Percentiles rank a stretch among this genome's conserved stretches.
Evolutionary conservation across 2,797 vertebrate genomes (phyloP).

Genomic region (Danio jaintianensis): DNA sequence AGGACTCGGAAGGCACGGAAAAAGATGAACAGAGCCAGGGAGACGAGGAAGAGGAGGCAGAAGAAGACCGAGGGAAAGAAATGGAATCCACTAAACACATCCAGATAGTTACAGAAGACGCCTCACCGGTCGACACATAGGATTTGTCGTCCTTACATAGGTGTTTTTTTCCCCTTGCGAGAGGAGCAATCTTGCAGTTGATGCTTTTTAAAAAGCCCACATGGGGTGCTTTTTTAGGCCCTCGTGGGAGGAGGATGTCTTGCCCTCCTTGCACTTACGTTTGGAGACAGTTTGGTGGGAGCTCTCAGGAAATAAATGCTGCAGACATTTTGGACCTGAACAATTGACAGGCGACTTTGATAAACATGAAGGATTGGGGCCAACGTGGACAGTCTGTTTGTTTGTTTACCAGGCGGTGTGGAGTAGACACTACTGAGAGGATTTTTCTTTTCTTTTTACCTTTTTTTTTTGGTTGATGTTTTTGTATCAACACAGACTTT

Average conservation of each 20-base stretch:
- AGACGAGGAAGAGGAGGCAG: slow-evolving; percentile 69
- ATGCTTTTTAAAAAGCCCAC: slow-evolving; percentile 80
- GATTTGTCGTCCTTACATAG: slow-evolving; percentile 62
- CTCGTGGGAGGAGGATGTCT: slow-evolving; percentile 70
- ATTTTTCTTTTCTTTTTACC: slow-evolving; percentile 53
- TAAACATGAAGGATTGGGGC: slow-evolving; percentile 78
- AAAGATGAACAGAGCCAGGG: slow-evolving; percentile 82
- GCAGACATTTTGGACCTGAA: slow-evolving; percentile 82
- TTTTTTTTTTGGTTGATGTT: slow-evolving; percentile 50
- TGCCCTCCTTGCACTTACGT: slow-evolving; percentile 85
- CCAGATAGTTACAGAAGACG: slow-evolving; percentile 89
- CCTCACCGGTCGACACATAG: slow-evolving; percentile 95
- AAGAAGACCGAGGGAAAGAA: slow-evolving; percentile 66
- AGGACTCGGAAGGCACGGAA: slow-evolving; percentile 90
- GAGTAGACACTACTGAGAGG: slow-evolving; percentile 89
- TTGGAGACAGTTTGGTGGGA: slow-evolving; percentile 84
- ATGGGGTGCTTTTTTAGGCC: slow-evolving; percentile 76
- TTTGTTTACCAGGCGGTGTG: slow-evolving; percentile 73
- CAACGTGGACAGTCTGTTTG: slow-evolving; percentile 72
- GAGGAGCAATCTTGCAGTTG: slow-evolving; percentile 79
- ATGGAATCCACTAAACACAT: slow-evolving; percentile 80
- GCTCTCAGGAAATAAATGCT: slow-evolving; percentile 92
- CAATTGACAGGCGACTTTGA: slow-evolving; percentile 70
- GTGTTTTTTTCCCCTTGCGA: slow-evolving; percentile 63
- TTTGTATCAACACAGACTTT: slow-evolving; percentile 83